A percentile compares a stretch with the other conserved stretches of the same genome.
Conservation (phyloP, 2,888 invertebrate species). For the Harpalus rufipes region DNA sequence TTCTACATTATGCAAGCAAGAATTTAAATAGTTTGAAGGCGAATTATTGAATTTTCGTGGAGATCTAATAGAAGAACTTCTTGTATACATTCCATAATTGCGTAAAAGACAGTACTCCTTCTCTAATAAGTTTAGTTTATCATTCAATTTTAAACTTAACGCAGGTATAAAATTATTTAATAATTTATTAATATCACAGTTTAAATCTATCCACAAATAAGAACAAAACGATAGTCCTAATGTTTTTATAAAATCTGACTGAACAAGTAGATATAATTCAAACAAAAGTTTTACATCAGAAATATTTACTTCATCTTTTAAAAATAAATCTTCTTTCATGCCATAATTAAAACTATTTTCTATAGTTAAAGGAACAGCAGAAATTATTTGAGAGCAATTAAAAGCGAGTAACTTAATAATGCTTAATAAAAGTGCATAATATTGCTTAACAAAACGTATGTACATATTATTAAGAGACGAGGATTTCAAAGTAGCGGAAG, state of each 20-base stretch:
- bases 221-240: conserved; percentile 60
- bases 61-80: conserved; percentile 25
- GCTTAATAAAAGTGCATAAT: conserved; percentile 50
- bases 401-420: conserved; percentile 52
- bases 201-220: conserved; percentile 44
- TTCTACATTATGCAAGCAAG: conserved; percentile 60
- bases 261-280: conserved; percentile 57
- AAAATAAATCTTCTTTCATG: conserved; percentile 58
- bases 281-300: conserved; percentile 61
- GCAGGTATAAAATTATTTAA: conserved; percentile 34
- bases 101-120: conserved; percentile 50
- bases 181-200: conserved; percentile 56
- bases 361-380: conserved; percentile 48
- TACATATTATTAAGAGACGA: conserved; percentile 58
- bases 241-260: conserved; percentile 63
- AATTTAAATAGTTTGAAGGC: conserved; percentile 53
- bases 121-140: conserved; percentile 32
- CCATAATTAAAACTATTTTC: conserved; percentile 60
- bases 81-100: conserved; percentile 37
- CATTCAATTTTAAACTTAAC: conserved; percentile 3
- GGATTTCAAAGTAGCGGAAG: conserved; percentile 44
- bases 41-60: conserved; percentile 54
- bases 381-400: conserved; percentile 45
- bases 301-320: conserved; percentile 52
- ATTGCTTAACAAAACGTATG: conserved; percentile 56